Percentiles rank a stretch among this genome's conserved stretches.
These are phyloP conservation scores for Spheniscus mendiculus DNA, from an alignment of 2,113 vertebrate genomes.

Conservation along the genomic window DNA sequence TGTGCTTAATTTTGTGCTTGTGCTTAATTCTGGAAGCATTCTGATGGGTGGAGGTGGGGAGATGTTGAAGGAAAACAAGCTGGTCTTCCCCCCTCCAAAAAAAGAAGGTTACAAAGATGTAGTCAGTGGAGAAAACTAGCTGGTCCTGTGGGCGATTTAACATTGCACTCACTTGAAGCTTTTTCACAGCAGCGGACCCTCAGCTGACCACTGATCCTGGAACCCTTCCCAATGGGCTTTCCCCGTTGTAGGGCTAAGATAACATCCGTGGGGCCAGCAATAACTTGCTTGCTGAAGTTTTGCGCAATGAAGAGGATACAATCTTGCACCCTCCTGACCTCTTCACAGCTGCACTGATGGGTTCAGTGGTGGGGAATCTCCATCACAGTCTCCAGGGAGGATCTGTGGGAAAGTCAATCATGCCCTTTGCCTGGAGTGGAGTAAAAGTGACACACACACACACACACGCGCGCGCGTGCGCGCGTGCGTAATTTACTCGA, in stretches of 20 bases:
- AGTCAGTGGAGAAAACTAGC: neutral
- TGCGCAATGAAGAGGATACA: neutral
- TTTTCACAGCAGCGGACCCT: neutral
- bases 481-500: no score
- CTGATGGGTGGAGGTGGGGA: neutral
- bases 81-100: neutral
- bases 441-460: neutral
- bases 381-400: neutral
- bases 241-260: neutral
- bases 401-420: neutral
- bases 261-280: neutral
- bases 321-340: neutral
- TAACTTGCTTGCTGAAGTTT: neutral
- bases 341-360: neutral
- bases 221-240: neutral
- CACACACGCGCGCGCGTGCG: no score
- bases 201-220: neutral
- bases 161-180: neutral
- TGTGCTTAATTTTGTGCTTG: neutral
- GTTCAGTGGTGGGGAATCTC: neutral
- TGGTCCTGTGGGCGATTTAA: neutral
- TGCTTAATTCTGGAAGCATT: slow-evolving; percentile 4
- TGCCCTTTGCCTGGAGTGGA: neutral
- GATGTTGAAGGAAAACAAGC: neutral
- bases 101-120: neutral